Evolutionary conservation across 2,797 vertebrate species (phyloP).

Genomic region (Scomberomorus guttatus): DNA sequence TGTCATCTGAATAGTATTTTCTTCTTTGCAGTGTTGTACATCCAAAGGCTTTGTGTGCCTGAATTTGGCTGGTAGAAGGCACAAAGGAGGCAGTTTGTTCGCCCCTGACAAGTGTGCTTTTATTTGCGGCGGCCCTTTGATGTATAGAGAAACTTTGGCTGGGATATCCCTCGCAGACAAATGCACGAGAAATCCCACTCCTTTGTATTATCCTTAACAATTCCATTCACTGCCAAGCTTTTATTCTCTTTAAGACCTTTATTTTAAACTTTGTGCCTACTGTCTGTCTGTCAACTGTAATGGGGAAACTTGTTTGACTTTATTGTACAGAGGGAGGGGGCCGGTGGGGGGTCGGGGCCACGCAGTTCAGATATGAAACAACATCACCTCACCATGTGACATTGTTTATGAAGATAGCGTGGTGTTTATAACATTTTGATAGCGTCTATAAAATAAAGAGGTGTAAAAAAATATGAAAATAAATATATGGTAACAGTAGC

Average conservation of each 20-base stretch:
- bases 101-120: slow-evolving; percentile 89
- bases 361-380: slow-evolving; percentile 54
- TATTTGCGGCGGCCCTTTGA: slow-evolving; percentile 87
- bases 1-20: slow-evolving; percentile 88
- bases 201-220: slow-evolving; percentile 87
- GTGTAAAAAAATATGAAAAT: neutral
- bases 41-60: slow-evolving; percentile 86
- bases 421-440: neutral
- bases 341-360: slow-evolving; percentile 34
- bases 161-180: slow-evolving; percentile 86
- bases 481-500: neutral
- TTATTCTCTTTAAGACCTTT: slow-evolving; percentile 85
- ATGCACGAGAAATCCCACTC: slow-evolving; percentile 87
- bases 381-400: slow-evolving; percentile 35
- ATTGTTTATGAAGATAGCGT: slow-evolving; percentile 23
- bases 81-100: slow-evolving; percentile 91
- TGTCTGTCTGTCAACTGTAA: slow-evolving; percentile 82
- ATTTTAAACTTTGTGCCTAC: slow-evolving; percentile 83
- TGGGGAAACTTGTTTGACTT: slow-evolving; percentile 71
- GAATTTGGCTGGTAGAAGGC: slow-evolving; percentile 85
- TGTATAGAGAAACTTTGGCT: slow-evolving; percentile 87
- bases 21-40: slow-evolving; percentile 89
- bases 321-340: slow-evolving; percentile 36
- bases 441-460: neutral
- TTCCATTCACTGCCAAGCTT: slow-evolving; percentile 84